phyloP scores from a whole-genome alignment of 2,797 vertebrate genomes.

The Anguilla obscura region DNA sequence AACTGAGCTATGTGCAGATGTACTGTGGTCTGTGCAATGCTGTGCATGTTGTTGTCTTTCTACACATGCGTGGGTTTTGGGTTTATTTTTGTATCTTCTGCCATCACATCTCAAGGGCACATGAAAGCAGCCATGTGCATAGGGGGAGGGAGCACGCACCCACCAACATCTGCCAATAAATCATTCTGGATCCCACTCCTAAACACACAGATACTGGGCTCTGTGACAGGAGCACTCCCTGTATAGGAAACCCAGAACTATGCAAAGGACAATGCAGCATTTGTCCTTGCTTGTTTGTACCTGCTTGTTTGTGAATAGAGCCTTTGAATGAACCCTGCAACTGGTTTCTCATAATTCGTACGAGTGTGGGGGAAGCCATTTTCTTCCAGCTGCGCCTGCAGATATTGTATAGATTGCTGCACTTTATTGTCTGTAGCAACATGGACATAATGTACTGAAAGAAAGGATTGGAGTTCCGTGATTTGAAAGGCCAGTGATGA shows the following conservation, averaged over 20 bases:
- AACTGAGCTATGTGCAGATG: not conserved
- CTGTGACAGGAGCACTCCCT: not conserved
- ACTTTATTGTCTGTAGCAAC: not conserved
- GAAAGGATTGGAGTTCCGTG: not conserved
- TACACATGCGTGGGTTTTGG: not conserved
- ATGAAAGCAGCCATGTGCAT: not conserved
- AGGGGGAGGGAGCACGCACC: not conserved
- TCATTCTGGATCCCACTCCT: not conserved
- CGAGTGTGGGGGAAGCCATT: not conserved
- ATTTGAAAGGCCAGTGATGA: not conserved
- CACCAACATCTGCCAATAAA: not conserved
- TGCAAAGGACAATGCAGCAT: not conserved
- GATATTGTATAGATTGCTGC: not conserved
- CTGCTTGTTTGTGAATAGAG: not conserved
- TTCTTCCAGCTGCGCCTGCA: not conserved
- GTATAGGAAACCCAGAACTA: not conserved
- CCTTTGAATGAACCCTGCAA: not conserved
- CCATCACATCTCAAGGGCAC: not conserved
- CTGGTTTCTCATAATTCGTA: not conserved
- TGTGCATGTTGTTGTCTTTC: not conserved
- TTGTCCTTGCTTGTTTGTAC: not conserved
- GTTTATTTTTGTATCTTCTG: not conserved
- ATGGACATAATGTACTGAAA: not conserved
- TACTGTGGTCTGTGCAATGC: not conserved
- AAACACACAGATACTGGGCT: not conserved